These are phyloP conservation scores for Fukomys damarensis DNA, from an alignment of 2,113 vertebrate genomes.

Conservation along the genomic window DNA sequence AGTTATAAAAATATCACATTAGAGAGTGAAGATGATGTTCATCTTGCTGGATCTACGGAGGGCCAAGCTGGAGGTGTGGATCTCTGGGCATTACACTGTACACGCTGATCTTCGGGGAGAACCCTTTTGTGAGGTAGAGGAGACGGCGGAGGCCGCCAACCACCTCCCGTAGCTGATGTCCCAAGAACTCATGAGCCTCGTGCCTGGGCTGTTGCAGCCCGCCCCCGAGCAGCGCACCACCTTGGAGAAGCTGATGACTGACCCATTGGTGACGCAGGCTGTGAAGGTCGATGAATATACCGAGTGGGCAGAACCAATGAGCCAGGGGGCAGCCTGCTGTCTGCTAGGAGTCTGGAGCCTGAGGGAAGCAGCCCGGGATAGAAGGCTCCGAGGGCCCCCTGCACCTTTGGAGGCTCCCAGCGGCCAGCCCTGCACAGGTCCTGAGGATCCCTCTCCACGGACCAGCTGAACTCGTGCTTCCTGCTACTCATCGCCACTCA, in stretches of 20 bases:
- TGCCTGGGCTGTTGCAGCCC: conserved; percentile 90
- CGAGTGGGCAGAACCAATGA: conserved; percentile 86
- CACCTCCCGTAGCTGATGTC: no score
- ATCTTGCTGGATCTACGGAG: no score
- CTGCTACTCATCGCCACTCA: neutral
- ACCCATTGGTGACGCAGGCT: conserved; percentile 92
- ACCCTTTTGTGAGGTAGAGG: no score
- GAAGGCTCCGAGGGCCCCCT: neutral
- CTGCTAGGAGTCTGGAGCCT: neutral
- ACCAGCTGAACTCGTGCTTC: neutral
- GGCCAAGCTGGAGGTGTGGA: no score
- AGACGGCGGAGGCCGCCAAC: no score
- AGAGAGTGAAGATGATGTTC: no score
- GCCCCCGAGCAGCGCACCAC: conserved; percentile 88
- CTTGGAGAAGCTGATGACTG: conserved; percentile 86
- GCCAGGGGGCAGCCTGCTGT: conserved; percentile 52
- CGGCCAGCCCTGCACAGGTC: rapidly evolving
- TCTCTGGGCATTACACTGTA: no score
- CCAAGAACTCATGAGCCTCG: conserved; percentile 88
- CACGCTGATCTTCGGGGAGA: no score
- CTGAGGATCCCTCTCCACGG: neutral
- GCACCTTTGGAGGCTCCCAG: neutral
- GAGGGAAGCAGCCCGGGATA: rapidly evolving
- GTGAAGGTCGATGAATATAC: conserved; percentile 92
- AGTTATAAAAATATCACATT: neutral